These are phyloP conservation scores for Scartelaos histophorus DNA, from an alignment of 2,113 vertebrate species.

Conservation along the genomic window DNA sequence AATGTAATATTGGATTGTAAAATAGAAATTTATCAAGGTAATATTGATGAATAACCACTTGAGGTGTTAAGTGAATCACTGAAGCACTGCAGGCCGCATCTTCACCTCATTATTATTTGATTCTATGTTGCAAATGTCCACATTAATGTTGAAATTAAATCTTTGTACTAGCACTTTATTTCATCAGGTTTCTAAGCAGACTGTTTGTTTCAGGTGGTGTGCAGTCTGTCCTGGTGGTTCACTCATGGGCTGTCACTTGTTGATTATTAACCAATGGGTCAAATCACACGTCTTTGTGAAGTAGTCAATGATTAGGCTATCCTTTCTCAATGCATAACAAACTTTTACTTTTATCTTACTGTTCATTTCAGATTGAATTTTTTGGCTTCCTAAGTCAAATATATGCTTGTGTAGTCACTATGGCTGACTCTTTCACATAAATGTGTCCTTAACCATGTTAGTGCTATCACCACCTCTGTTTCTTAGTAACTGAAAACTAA, in stretches of 20 bases:
- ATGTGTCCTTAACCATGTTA: conserved; percentile 63
- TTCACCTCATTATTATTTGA: conserved; percentile 47
- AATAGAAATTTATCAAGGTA: conserved; percentile 78
- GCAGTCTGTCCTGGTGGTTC: conserved; percentile 56
- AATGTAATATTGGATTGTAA: conserved; percentile 88
- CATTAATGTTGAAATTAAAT: conserved; percentile 72
- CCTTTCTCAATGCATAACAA: conserved; percentile 34
- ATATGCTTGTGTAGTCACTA: conserved; percentile 40
- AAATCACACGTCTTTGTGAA: conserved; percentile 51
- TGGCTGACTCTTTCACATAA: conserved; percentile 54
- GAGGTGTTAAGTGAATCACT: conserved; percentile 62
- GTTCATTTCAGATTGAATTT: conserved; percentile 46
- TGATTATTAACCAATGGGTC: conserved; percentile 46
- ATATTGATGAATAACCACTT: conserved; percentile 67
- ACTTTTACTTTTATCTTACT: conserved; percentile 42
- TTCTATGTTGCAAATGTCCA: conserved; percentile 65
- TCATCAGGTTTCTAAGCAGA: conserved; percentile 68
- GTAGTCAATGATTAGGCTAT: conserved; percentile 30
- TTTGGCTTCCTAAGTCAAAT: conserved; percentile 52
- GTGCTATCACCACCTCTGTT: conserved; percentile 59
- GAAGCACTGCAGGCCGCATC: conserved; percentile 62
- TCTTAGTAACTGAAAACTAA: conserved; percentile 74
- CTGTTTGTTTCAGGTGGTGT: conserved; percentile 58
- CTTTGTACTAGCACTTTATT: conserved; percentile 81
- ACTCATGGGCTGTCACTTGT: conserved; percentile 42